Evolutionary conservation across 2,888 invertebrate species (phyloP), one percentile per base, ranked within the genome.

Genomic region (Cephus pygmeus): DNA sequence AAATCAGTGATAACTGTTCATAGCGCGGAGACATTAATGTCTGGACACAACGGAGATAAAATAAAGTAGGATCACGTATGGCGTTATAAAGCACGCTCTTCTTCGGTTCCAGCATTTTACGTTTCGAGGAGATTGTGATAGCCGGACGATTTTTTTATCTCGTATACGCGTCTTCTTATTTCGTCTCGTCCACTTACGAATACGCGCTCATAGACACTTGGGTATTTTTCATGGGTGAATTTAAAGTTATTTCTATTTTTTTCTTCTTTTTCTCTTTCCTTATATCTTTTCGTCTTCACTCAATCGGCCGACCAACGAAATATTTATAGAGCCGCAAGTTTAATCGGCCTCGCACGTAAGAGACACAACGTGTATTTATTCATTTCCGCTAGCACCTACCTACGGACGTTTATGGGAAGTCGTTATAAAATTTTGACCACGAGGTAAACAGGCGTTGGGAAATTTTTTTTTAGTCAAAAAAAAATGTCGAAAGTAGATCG

Each of bases 1-100:
- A 84, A 85, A 85, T 84, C 79, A 77, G 68, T 81, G 82, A 81
- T 85, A 83, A 85, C 84, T 82, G 84, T 84, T 83, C 82, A 82
- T 82, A 81, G 84, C 79, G 77, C 81, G 81, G 81, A 80, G 81
- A 81, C 80, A 79, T 83, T 82, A 84, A 83, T 23, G 78, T 78
- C 77, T 79, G 77, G 31, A 34, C 75, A 75, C 69, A 68, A 40
- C 56, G 56, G n/a, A 23, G 36, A 76, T 35, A 73, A 73, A 73
- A 69, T 71, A 71, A 71, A 71, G 71, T 71, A 33, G 31, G 33
- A 34, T 31, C 71, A 1, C 56, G 56, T 56, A 56, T 56, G 56
- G 56, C 56, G 56, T 56, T 56, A 23, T 23, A 23, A 56, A 23
- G 23, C 56, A 9, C 23, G 56, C 15, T 23, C 23, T 9, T 56